Conservation (phyloP, 2,113 vertebrate genomes). For the Triplophysa dalaica region DNA sequence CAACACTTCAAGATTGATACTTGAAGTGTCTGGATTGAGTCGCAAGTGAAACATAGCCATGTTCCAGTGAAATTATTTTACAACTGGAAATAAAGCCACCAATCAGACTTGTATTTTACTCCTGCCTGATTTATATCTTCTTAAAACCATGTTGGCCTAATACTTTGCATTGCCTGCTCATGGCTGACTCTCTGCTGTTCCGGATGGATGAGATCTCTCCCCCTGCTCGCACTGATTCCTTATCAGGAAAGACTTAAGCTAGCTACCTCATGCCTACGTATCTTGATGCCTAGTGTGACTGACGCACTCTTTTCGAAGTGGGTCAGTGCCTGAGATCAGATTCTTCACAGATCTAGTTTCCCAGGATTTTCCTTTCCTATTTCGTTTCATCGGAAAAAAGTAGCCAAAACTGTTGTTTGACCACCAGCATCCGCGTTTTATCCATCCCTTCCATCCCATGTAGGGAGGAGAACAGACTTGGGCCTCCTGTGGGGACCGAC, state of each 20-base stretch:
- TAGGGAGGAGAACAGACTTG: background rate
- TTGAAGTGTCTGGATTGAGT: too few relatives aligned
- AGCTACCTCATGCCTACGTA: slow-evolving; percentile 37
- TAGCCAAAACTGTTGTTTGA: slow-evolving; percentile 4
- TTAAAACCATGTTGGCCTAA: slow-evolving; percentile 22
- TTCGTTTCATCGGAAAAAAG: background rate
- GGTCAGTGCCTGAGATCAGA: slow-evolving; percentile 35
- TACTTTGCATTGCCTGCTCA: background rate
- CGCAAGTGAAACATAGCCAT: background rate
- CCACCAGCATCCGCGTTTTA: background rate
- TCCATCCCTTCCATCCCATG: background rate
- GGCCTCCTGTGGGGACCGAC: slow-evolving; percentile 23
- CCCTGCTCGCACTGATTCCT: background rate
- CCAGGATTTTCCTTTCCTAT: background rate
- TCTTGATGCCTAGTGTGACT: slow-evolving; percentile 11
- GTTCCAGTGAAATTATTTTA: background rate
- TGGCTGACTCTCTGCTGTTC: background rate
- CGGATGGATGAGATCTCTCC: background rate
- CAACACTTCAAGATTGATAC: too few relatives aligned
- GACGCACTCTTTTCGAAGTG: slow-evolving; percentile 34
- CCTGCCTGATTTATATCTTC: slow-evolving; percentile 15
- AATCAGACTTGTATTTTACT: background rate
- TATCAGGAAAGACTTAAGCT: slow-evolving; percentile 13
- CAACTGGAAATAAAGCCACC: background rate
- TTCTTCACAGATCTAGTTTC: slow-evolving; percentile 14